Evolutionary conservation across 1,140 invertebrate species (phyloP).

Genomic region (Zaprionus davidi): DNA sequence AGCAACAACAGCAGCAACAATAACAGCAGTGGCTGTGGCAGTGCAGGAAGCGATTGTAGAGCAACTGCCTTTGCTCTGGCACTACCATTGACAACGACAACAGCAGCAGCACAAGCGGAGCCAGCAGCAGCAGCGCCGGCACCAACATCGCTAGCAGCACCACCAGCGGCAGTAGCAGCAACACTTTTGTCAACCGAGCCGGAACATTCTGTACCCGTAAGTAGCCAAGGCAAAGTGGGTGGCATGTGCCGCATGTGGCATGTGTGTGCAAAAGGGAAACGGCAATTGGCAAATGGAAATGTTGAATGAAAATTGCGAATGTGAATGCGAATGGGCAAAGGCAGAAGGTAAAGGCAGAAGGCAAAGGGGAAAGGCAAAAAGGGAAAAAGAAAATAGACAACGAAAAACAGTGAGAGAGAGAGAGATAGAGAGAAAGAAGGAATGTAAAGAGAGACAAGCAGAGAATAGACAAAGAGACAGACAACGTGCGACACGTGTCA

Average conservation of each 20-base stretch:
- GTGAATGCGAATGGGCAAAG: conserved; percentile 13
- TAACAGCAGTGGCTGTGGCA: conserved; percentile 33
- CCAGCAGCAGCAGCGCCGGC: conserved; percentile 28
- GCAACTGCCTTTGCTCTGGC: conserved; percentile 75
- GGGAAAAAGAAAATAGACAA: neutral
- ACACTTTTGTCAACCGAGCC: conserved; percentile 83
- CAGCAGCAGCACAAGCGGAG: conserved; percentile 53
- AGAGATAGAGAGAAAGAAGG: neutral
- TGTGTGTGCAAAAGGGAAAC: conserved; percentile 15
- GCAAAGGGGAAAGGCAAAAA: neutral
- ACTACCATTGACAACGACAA: conserved; percentile 67
- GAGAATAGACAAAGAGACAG: neutral
- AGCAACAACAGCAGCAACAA: conserved; percentile 40
- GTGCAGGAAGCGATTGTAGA: conserved; percentile 24
- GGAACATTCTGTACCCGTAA: conserved; percentile 84
- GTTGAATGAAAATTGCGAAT: neutral
- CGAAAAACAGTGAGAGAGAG: neutral
- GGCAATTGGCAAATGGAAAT: conserved; percentile 23
- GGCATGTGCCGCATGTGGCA: conserved; percentile 21
- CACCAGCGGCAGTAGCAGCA: conserved; percentile 57
- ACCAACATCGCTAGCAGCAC: conserved; percentile 42
- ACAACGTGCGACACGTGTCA: conserved; percentile 44
- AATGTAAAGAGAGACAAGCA: neutral
- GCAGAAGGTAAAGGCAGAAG: conserved; percentile 7
- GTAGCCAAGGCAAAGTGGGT: conserved; percentile 49